Evolutionary conservation across 2,797 vertebrate genomes (phyloP), one percentile per base, ranked within the genome.

Genomic region (Schizopygopsis malacanthus): DNA sequence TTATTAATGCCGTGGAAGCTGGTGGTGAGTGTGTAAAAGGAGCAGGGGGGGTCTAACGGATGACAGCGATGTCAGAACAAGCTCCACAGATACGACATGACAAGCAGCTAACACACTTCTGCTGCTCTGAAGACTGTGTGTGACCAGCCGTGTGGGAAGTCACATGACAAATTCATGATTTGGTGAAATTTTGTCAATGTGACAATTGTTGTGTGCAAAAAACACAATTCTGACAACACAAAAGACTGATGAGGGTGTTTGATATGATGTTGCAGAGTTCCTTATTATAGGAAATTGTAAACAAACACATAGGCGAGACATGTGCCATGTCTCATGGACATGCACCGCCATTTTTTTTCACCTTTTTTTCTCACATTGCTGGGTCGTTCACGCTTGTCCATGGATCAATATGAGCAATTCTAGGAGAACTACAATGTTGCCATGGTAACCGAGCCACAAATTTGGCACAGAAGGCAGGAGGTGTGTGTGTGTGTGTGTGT

Each of bases 381-480:
- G 93, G 95, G 96, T 96, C 96, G 96, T 97, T 98, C 96, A 97
- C 96, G 96, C 97, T 96, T 95, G 94, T 97, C 95, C 95, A 95
- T 92, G 90, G 97, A 99, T 99, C 98, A 98, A 99, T 99, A 99
- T 95, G 95, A 97, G 97, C 97, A 97, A 97, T 98, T 98, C 97
- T 96, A 93, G 95, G 96, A 97, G 97, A 98, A 98, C 98, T 97
- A 97, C 96, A 94, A 97, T 95, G 95, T 99, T 96, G 93, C 97
- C 97, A 98, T 98, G 96, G 97, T 95, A 98, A 99, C 98, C 95
- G 87, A 96, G 95, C 97, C 97, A 97, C 96, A 96, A 96, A 97
- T 97, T 97, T 95, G 95, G 94, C 92, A 94, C 94, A 94, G 95
- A 95, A 95, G 93, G 95, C 93, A 94, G 91, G 93, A 94, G 95